A percentile compares a stretch with the other conserved stretches of the same genome.
Evolutionary conservation across 2,797 vertebrate genomes (phyloP).

Genomic region (Amniataba percoides): DNA sequence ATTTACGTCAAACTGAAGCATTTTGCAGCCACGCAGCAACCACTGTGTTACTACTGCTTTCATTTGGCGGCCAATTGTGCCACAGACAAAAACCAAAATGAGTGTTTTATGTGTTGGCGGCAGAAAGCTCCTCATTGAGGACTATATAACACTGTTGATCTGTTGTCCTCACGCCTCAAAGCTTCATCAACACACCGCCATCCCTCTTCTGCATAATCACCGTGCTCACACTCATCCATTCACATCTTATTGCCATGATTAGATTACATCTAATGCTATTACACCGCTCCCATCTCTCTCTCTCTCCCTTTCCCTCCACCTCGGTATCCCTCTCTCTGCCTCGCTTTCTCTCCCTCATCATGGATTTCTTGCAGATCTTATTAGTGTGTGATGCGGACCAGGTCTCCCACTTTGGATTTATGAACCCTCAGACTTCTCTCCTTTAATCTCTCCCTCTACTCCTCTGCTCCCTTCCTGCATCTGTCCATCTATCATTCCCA

Average conservation of each 20-base stretch:
- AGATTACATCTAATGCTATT: constrained; percentile 83
- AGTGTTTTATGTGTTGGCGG: constrained; percentile 21
- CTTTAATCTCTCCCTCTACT: constrained; percentile 79
- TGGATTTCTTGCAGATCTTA: constrained; percentile 84
- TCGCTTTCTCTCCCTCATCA: constrained; percentile 68
- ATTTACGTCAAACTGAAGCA: constrained; percentile 4
- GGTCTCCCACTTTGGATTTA: constrained; percentile 84
- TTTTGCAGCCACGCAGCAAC: neutral
- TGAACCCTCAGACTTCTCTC: constrained; percentile 84
- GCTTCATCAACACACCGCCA: constrained; percentile 68
- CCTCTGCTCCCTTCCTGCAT: constrained; percentile 82
- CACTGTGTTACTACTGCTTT: neutral
- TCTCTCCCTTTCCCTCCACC: constrained; percentile 47
- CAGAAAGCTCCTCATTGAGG: constrained; percentile 28
- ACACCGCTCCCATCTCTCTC: constrained; percentile 67
- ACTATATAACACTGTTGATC: constrained; percentile 37
- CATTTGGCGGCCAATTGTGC: neutral
- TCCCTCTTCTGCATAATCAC: constrained; percentile 81
- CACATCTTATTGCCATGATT: constrained; percentile 83
- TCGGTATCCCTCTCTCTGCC: constrained; percentile 28
- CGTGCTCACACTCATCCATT: constrained; percentile 79
- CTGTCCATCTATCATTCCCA: constrained; percentile 87
- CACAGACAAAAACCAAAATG: neutral
- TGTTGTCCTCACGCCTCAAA: constrained; percentile 63
- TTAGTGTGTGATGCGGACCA: constrained; percentile 84